Percentiles rank a stretch among this genome's conserved stretches.
Conservation (phyloP, 2,113 vertebrate genomes). For the human region GRCh38 chr3:12934001-12934500, state of each 20-base stretch:
- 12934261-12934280: neutral
- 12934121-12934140: no score
- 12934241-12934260: neutral
- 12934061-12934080: neutral
- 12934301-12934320: fast-evolving
- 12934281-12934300: no score
- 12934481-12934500: neutral
- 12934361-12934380: neutral
- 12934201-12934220: neutral
- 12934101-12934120: neutral
- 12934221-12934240: neutral
- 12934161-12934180: neutral
- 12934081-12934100: neutral
- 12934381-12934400: neutral
- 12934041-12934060: neutral
- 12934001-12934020: neutral
- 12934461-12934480: neutral
- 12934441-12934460: neutral
- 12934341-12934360: neutral
- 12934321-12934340: neutral
- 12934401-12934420: neutral
- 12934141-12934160: fast-evolving
- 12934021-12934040: neutral
- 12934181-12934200: neutral
- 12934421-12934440: neutral